A percentile compares a stretch with the other conserved stretches of the same genome.
Evolutionary conservation across 1,140 invertebrate species (phyloP).

Genomic region (Theocolax elegans): DNA sequence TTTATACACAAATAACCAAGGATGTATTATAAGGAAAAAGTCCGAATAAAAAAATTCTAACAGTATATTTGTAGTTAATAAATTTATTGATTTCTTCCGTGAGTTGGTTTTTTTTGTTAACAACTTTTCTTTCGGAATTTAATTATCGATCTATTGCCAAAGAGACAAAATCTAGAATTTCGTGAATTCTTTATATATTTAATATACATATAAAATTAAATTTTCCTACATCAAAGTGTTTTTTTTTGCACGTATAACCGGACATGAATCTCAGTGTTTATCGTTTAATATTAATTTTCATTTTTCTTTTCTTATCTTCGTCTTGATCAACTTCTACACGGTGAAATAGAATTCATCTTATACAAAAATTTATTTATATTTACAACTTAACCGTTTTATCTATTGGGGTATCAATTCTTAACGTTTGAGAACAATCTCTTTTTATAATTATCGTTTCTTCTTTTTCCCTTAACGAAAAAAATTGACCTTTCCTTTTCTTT

Average conservation of each 20-base stretch:
- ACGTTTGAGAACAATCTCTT: slow-evolving; percentile 1
- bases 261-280: slow-evolving; percentile 25
- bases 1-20: too few species aligned
- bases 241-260: not conserved
- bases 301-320: slow-evolving; percentile 15
- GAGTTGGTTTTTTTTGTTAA: slow-evolving; percentile 19
- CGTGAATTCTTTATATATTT: slow-evolving; percentile 14
- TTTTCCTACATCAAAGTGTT: slow-evolving; percentile 42
- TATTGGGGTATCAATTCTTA: slow-evolving; percentile 21
- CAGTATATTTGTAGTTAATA: slow-evolving; percentile 32
- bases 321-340: slow-evolving; percentile 27
- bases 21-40: not conserved
- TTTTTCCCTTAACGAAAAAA: not conserved
- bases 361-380: slow-evolving; percentile 41
- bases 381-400: slow-evolving; percentile 29
- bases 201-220: slow-evolving; percentile 50
- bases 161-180: slow-evolving; percentile 13
- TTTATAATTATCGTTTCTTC: slow-evolving; percentile 4
- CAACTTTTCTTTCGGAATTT: slow-evolving; percentile 23
- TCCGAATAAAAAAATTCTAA: not conserved
- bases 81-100: slow-evolving; percentile 32
- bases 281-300: not conserved
- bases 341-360: slow-evolving; percentile 32
- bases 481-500: too few species aligned
- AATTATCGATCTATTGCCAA: not conserved